Evolutionary conservation across 2,888 invertebrate species (phyloP), one percentile per base, ranked within the genome.

Genomic region (Pardosa pseudoannulata): DNA sequence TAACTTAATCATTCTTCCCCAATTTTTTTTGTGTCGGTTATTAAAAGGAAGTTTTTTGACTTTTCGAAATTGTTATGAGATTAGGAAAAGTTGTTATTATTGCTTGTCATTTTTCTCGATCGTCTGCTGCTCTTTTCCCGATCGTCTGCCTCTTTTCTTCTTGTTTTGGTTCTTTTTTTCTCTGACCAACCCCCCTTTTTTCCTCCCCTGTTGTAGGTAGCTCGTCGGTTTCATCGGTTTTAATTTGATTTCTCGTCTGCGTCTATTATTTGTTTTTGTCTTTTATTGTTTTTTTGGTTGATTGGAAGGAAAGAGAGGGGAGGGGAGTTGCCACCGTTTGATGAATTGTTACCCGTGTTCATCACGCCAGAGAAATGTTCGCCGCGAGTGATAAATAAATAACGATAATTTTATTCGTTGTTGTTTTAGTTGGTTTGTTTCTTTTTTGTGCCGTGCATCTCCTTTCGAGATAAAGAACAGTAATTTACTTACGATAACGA

Each of bases 1-100:
- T 83, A 83, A 83, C 76, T 83, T 78, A 78, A 83, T 83, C 83
- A 80, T 72, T 80, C 72, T 56, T 67, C n/a, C n/a, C n/a, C n/a
- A n/a, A n/a, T 50, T 36, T 65, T 65, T 29, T 9, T 13, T 29
- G 28, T 65, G 29, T 11, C 9, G 29, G 29, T 31, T 28, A 65
- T 65, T 65, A 65, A 65, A 31, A 65, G 29, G n/a, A n/a, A 28
- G 31, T 65, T 65, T 31, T 65, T 79, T 68, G 62, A 50, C 65
- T 13, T 39, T 27, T n/a, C n/a, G 29, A 56, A 71, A 67, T 76
- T 76, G 72, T 83, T 83, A 83, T 78, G 72, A 78, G 83, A 83
- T 83, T 83, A 83, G 29, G 46, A 29, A n/a, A 71, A 83, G 74
- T 73, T 73, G 67, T 74, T 74, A 67, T 80, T 68, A 67, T 80